Percentiles rank a stretch among this genome's conserved stretches.
These are phyloP conservation scores for Strigamia maritima DNA, from an alignment of 2,888 invertebrate genomes.

Conservation along the genomic window DNA sequence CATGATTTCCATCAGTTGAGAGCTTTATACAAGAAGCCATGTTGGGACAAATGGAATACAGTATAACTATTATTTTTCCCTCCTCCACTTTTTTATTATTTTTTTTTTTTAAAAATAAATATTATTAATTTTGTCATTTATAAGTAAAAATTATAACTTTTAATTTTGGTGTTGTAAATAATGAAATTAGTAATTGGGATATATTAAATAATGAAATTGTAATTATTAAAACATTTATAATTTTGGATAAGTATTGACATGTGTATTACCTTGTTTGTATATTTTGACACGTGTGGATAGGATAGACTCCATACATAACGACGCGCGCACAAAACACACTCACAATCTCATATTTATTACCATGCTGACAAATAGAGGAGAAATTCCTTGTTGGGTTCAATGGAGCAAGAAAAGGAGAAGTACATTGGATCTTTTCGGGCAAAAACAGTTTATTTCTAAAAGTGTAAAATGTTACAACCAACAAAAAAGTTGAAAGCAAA, in stretches of 20 bases:
- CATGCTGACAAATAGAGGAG: constrained; percentile 31
- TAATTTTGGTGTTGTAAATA: no score
- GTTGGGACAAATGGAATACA: background rate
- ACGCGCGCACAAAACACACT: background rate
- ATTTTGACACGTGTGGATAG: background rate
- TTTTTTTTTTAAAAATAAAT: background rate
- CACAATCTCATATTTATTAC: constrained; percentile 28
- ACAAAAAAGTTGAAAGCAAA: constrained; percentile 20
- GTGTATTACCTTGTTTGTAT: constrained; percentile 3
- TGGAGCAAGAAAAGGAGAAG: constrained; percentile 25
- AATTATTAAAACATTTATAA: background rate
- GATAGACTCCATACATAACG: background rate
- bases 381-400: constrained; percentile 9
- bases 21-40: background rate
- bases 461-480: constrained; percentile 31
- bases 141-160: no score
- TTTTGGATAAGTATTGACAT: background rate
- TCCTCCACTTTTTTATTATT: background rate
- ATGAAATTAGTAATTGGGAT: no score
- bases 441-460: constrained; percentile 33
- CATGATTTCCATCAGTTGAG: background rate
- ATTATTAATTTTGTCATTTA: background rate
- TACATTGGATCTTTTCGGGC: constrained; percentile 34
- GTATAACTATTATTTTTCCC: background rate
- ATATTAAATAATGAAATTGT: background rate